Evolutionary conservation across 2,888 invertebrate species (phyloP).

Genomic region (Pediacus dermestoides): DNA sequence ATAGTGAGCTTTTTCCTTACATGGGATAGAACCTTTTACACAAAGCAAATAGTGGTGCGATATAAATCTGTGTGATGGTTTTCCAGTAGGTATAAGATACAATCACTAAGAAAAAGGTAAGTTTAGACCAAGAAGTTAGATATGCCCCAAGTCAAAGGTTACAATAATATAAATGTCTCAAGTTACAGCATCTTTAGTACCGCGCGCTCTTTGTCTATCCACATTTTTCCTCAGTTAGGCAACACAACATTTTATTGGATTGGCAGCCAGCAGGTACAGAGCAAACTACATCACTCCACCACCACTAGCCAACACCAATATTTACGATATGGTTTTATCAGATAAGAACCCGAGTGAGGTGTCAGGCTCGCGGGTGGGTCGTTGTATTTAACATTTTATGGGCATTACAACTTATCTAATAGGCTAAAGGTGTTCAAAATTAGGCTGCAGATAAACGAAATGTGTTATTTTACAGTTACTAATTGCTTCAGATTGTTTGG

Average conservation of each 20-base stretch:
- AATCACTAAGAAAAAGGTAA: too few relatives aligned
- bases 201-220: constrained; percentile 12
- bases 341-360: constrained; percentile 38
- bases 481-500: constrained; percentile 17
- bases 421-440: constrained; percentile 40
- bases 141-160: constrained; percentile 16
- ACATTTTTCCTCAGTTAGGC: too few relatives aligned
- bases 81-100: too few relatives aligned
- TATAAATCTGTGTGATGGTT: too few relatives aligned
- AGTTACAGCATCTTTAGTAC: constrained; percentile 16
- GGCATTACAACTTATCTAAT: constrained; percentile 34
- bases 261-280: background rate
- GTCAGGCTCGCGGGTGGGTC: constrained; percentile 39
- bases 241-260: constrained; percentile 1
- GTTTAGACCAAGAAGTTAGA: too few relatives aligned
- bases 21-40: too few relatives aligned
- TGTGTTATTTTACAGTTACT: constrained; percentile 30
- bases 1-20: too few relatives aligned
- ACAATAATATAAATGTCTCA: constrained; percentile 18
- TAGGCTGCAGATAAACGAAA: constrained; percentile 37
- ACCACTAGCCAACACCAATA: constrained; percentile 25
- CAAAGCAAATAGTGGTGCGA: too few relatives aligned
- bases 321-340: constrained; percentile 40
- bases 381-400: constrained; percentile 40
- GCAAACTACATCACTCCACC: background rate